Percentiles rank a stretch among this genome's conserved stretches.
These are phyloP conservation scores for Cryptotis parvus DNA, from an alignment of 2,113 vertebrate genomes.

Conservation along the genomic window DNA sequence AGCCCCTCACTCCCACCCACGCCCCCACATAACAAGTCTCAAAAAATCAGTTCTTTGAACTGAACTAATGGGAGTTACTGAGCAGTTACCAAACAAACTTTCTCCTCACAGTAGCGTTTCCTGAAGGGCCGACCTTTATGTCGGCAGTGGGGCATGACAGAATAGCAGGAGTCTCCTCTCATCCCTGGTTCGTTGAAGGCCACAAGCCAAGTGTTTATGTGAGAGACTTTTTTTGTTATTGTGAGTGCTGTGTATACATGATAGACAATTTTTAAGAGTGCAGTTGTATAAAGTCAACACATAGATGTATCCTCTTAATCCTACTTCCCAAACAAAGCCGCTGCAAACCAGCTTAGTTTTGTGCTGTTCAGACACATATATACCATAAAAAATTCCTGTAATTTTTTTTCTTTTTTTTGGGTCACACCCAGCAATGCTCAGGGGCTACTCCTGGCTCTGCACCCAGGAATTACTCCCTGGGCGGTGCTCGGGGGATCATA, in stretches of 20 bases:
- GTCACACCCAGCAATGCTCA: no score
- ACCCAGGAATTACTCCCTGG: no score
- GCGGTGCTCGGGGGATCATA: no score
- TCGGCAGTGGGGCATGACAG: not conserved
- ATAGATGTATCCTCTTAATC: not conserved
- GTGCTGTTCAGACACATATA: not conserved
- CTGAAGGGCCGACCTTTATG: not conserved
- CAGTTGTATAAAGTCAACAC: not conserved
- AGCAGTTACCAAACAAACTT: not conserved
- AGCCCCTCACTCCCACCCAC: no score
- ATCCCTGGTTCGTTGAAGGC: conserved; percentile 14
- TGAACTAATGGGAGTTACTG: not conserved
- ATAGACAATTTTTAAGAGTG: not conserved
- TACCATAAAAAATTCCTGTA: not conserved
- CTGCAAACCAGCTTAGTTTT: conserved; percentile 2
- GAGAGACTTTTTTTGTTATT: not conserved
- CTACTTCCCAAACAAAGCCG: not conserved
- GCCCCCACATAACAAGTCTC: no score
- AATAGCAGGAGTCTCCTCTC: not conserved
- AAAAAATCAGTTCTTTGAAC: not conserved
- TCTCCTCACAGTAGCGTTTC: conserved; percentile 29
- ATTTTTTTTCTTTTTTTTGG: not conserved
- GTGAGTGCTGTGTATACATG: not conserved
- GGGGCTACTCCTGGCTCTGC: no score
- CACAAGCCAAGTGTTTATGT: not conserved